Evolutionary conservation across 2,888 invertebrate species (phyloP).

Genomic region (Crepidodera aurea): DNA sequence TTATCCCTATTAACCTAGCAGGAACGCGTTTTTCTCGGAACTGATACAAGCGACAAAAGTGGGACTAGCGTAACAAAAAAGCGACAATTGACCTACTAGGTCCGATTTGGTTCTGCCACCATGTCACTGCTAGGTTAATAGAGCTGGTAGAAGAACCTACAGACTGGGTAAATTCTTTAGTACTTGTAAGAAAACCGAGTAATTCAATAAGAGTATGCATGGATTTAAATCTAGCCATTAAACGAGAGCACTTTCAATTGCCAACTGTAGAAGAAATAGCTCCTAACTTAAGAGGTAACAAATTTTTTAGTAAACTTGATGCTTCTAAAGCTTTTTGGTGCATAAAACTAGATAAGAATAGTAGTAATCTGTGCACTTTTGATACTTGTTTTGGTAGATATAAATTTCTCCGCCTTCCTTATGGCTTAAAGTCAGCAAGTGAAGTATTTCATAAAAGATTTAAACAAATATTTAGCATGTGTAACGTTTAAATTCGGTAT

Average conservation of each 20-base stretch:
- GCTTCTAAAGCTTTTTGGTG: conserved; percentile 5
- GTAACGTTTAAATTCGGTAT: no score
- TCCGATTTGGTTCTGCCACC: no score
- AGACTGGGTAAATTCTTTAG: conserved; percentile 25
- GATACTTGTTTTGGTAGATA: conserved; percentile 7
- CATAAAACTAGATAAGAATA: neutral
- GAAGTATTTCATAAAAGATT: conserved; percentile 8
- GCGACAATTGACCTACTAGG: no score
- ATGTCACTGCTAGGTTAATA: no score
- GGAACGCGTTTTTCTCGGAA: no score
- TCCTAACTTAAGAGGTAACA: neutral
- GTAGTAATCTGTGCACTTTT: conserved; percentile 4
- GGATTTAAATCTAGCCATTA: conserved; percentile 41
- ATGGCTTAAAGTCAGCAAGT: neutral
- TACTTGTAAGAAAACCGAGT: conserved; percentile 25
- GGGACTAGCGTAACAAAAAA: no score
- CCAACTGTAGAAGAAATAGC: conserved; percentile 39
- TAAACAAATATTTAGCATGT: neutral
- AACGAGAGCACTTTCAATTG: conserved; percentile 38
- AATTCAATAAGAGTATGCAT: conserved; percentile 28
- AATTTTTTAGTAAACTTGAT: conserved; percentile 9
- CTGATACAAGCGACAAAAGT: no score
- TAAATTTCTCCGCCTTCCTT: neutral
- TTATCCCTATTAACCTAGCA: no score
- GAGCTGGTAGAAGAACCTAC: no score